Evolutionary conservation across 2,888 invertebrate species (phyloP).

Genomic region (Drosophila mimica): DNA sequence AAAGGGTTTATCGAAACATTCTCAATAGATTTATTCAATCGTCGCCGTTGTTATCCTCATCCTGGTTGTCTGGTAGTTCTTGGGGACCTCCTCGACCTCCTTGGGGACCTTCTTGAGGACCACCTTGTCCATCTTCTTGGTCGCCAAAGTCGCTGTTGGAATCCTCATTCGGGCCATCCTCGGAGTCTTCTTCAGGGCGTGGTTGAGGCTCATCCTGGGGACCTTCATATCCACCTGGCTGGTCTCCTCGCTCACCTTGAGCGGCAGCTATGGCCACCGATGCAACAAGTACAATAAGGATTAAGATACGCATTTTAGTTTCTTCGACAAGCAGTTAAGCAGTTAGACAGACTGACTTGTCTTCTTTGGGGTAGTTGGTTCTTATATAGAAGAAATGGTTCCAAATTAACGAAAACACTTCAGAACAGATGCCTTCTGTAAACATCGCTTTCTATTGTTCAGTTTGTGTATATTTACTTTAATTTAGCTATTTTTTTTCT

Average conservation of each 20-base stretch:
- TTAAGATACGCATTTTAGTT: conserved; percentile 24
- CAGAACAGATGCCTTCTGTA: conserved; percentile 30
- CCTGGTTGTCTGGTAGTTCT: too few relatives aligned
- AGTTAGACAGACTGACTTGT: conserved; percentile 2
- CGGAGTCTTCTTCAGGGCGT: too few relatives aligned
- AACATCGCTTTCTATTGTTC: conserved; percentile 12
- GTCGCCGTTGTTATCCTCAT: too few relatives aligned
- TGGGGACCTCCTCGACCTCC: too few relatives aligned
- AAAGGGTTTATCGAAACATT: too few relatives aligned
- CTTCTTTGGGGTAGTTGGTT: not conserved
- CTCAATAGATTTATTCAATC: too few relatives aligned
- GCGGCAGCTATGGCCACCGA: conserved; percentile 15
- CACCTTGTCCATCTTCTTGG: too few relatives aligned
- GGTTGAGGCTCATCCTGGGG: too few relatives aligned
- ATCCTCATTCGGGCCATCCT: too few relatives aligned
- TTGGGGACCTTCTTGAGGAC: too few relatives aligned
- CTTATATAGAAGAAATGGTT: conserved; percentile 11
- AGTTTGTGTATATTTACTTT: conserved; percentile 1
- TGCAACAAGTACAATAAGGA: conserved; percentile 9
- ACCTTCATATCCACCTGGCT: not conserved
- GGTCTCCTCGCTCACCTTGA: not conserved
- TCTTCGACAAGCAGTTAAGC: not conserved
- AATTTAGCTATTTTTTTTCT: not conserved
- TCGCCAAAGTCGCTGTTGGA: too few relatives aligned
- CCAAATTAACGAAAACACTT: not conserved